Evolutionary conservation across 2,888 invertebrate species (phyloP), one percentile per base, ranked within the genome.

Genomic region (Hypselothyrea guttata): DNA sequence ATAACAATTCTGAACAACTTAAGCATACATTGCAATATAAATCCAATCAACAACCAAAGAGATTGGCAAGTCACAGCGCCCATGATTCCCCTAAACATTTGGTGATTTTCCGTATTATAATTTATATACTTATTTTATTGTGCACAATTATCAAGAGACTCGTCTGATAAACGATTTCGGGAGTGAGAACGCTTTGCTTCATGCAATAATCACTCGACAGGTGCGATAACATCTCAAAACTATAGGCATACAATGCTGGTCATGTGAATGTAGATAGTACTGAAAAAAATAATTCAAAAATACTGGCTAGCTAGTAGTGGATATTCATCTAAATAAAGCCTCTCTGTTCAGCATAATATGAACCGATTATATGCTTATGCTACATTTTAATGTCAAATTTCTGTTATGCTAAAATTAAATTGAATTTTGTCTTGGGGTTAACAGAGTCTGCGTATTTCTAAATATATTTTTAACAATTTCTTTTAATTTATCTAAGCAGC

Each of bases 91-190:
- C 37, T 27, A 35, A 34, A 41, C 30, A 47, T 38, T 42, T 31
- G 52, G 73, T 64, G 65, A 75, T 75, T 78, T 82, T 84, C 75
- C 83, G 64, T 48, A 56, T 64, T 37, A 41, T 56, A 60, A 46
- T 57, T 69, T 64, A 64, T 69, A 60, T 54, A 75, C 46, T 58
- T n/a, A n/a, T 75, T 82, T 78, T 82, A 82, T 63, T 49, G 64
- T 37, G 37, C 28, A 52, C 45, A 42, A 71, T 75, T 65, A 68
- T 78, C 59, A 60, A 55, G 56, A 61, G 40, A 51, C 37, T 31
- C 56, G 4, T 8, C 57, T 71, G 71, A 84, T 74, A 74, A 76
- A 66, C 45, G 53, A 67, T 81, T 77, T 84, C 76, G 83, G 76
- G 85, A 83, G 73, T 78, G 79, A 63, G 56, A 54, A 31, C 56